Base-by-base conservation (phyloP, 1,140 invertebrate species). In the Brachystomella parvula region DNA sequence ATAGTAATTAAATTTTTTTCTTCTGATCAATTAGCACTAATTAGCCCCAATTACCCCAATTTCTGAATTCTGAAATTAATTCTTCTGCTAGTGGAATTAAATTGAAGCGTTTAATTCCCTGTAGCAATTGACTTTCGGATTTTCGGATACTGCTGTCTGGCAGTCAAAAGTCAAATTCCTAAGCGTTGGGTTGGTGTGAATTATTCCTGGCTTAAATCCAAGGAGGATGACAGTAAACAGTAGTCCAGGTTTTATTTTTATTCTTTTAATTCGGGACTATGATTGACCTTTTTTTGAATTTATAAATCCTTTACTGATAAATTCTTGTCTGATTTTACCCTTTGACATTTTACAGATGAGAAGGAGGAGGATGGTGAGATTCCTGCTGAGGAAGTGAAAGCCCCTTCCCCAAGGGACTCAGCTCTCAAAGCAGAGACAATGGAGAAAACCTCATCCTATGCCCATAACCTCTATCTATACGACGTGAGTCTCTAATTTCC, bases 381-480 rank as follows among this genome's bases (percentile, higher is more conserved):
- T n/a, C n/a, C 21, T 15, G 49, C 12, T 17, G 49, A 9, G 21
- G 49, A 9, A 53, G 49, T 53, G 49, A 24, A 53, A 24, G 3
- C 12, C 9, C 12, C 6, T 53, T 12, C 6, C 12, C 12, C 6
- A 17, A 12, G 24, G 9, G 49, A 53, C 15, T 26, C 49, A 53
- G 12, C 9, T 9, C 39, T 44, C n/a, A 9, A 44, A n/a, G 39
- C 39, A 9, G 39, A 9, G 9, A 44, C 9, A 9, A 44, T 53
- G 3, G 12, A 53, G 49, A 53, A 53, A 53, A 53, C 49, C 12
- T 3, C 49, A 3, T 53, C 49, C 6, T 53, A 53, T 24, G 12
- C 49, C 9, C 49, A 53, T 24, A 53, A 53, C 49, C 49, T 53
- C 49, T 53, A 53, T 24, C 49, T 53, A 12, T 53, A 53, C 49